Evolutionary conservation across 2,797 vertebrate genomes (phyloP).

Genomic region (Pelobates cultripes): DNA sequence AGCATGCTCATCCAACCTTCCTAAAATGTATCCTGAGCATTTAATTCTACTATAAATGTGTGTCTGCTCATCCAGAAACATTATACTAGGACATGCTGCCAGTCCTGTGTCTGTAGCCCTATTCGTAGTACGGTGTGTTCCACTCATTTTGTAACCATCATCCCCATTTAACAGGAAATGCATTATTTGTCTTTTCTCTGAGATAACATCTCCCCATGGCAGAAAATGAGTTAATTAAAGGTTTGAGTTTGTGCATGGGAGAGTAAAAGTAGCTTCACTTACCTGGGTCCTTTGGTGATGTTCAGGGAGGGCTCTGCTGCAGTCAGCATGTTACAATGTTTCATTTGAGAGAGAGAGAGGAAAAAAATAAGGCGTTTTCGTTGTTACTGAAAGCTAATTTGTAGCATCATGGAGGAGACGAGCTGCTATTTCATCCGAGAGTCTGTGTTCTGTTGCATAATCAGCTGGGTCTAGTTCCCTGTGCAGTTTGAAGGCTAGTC

Average conservation of each 20-base stretch:
- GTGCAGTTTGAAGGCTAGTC: constrained; percentile 22
- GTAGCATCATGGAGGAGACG: constrained; percentile 32
- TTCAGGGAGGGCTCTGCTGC: constrained; percentile 26
- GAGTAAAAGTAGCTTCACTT: background rate
- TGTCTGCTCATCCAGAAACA: too few relatives aligned
- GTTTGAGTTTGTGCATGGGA: background rate
- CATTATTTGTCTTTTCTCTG: background rate
- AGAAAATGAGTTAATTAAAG: background rate
- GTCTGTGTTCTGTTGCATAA: constrained; percentile 38
- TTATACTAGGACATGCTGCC: too few relatives aligned
- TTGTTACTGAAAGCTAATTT: constrained; percentile 11
- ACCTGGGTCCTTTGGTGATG: constrained; percentile 19
- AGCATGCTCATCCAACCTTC: too few relatives aligned
- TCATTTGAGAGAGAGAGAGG: too few relatives aligned
- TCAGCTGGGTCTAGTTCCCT: constrained; percentile 16
- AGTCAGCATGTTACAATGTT: constrained; percentile 1
- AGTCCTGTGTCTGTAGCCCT: background rate
- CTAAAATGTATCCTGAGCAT: too few relatives aligned
- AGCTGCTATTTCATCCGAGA: constrained; percentile 1
- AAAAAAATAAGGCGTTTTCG: constrained; percentile 33
- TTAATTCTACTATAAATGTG: too few relatives aligned
- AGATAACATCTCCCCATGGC: background rate
- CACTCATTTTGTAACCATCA: background rate
- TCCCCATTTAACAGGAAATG: background rate
- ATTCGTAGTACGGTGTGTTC: background rate